These are phyloP conservation scores for Psilanteris sp. DNA, from an alignment of 1,140 invertebrate species.

Conservation along the genomic window DNA sequence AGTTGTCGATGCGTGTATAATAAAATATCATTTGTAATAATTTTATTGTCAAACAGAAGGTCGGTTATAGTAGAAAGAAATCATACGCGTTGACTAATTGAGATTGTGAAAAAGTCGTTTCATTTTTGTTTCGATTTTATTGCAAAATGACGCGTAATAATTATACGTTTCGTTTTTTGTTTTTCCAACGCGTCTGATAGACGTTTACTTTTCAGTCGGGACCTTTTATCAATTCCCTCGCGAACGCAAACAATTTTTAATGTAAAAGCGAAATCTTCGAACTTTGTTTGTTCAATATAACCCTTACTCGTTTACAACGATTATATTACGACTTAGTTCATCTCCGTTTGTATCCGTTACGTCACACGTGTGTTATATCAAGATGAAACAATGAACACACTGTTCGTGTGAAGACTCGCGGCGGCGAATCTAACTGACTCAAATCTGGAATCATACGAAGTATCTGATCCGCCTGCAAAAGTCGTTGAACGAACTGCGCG, in stretches of 20 bases:
- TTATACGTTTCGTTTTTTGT: too few relatives aligned
- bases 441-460: constrained; percentile 20
- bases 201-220: neutral
- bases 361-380: constrained; percentile 50
- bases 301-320: constrained; percentile 16
- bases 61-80: too few relatives aligned
- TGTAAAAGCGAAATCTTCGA: constrained; percentile 2
- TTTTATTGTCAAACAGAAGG: too few relatives aligned
- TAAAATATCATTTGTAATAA: too few relatives aligned
- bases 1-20: too few relatives aligned
- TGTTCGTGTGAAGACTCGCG: constrained; percentile 31
- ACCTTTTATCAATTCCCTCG: neutral
- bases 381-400: constrained; percentile 44
- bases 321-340: constrained; percentile 35
- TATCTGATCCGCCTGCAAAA: constrained; percentile 1
- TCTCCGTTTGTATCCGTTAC: constrained; percentile 29
- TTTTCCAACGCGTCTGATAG: too few relatives aligned
- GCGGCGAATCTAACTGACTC: constrained; percentile 12
- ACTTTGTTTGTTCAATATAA: constrained; percentile 16
- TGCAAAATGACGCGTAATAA: too few relatives aligned
- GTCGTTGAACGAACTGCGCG: neutral
- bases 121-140: too few relatives aligned
- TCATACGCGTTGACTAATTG: too few relatives aligned
- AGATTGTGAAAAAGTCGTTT: too few relatives aligned
- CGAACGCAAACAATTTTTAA: constrained; percentile 5